Evolutionary conservation across 2,113 vertebrate species (phyloP).

Genomic region (Bubo bubo): DNA sequence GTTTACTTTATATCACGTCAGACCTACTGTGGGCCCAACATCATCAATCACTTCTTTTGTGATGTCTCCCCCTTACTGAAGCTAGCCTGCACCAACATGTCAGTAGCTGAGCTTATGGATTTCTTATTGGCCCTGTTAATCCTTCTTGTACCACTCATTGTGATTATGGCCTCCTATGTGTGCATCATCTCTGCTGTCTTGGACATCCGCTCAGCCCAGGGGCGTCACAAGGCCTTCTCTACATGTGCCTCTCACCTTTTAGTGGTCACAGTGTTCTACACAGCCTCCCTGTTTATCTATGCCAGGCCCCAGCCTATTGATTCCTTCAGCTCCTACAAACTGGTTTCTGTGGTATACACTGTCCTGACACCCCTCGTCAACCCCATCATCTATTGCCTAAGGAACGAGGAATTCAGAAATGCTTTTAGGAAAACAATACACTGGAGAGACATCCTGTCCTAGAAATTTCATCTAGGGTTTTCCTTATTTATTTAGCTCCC

Average conservation of each 20-base stretch:
- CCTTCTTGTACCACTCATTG: background rate
- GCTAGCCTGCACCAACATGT: background rate
- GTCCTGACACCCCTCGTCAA: background rate
- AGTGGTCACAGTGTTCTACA: conserved; percentile 20
- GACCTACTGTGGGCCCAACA: background rate
- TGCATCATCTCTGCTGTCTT: background rate
- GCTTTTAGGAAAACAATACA: background rate
- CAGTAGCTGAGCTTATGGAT: background rate
- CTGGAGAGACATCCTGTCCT: background rate
- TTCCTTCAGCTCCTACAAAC: background rate
- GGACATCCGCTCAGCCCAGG: conserved; percentile 15
- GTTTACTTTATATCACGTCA: background rate
- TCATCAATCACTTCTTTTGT: conserved; percentile 55
- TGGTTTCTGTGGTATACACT: background rate
- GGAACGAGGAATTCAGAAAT: background rate
- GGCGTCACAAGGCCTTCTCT: conserved; percentile 22
- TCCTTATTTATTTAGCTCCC: background rate
- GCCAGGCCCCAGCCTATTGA: background rate
- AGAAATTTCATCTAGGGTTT: background rate
- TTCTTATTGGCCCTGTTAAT: background rate
- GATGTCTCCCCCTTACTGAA: conserved; percentile 27
- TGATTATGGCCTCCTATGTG: conserved; percentile 13
- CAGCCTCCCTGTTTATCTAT: conserved; percentile 36
- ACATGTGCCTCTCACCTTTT: conserved; percentile 40
- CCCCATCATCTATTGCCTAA: background rate